Conservation (phyloP, 1,140 invertebrate genomes). For the Triops longicaudatus region DNA sequence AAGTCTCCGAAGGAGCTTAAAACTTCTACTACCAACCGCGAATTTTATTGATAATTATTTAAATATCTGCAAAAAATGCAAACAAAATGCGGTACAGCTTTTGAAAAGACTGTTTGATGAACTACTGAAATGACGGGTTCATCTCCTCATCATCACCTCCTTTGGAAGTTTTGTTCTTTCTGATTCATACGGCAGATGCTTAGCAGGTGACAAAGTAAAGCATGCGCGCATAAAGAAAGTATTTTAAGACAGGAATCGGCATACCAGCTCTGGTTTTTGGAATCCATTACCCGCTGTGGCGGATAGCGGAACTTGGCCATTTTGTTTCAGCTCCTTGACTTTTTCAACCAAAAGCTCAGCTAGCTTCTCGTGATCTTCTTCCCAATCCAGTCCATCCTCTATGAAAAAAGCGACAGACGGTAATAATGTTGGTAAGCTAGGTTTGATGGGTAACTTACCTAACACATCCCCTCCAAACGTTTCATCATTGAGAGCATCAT, state of each 20-base stretch:
- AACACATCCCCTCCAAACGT: slow-evolving; percentile 67
- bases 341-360: slow-evolving; percentile 42
- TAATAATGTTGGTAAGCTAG: slow-evolving; percentile 1
- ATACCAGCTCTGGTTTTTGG: slow-evolving; percentile 19
- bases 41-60: no score
- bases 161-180: no score
- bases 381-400: slow-evolving; percentile 54
- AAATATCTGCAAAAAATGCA: no score
- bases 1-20: no score
- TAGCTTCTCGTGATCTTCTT: slow-evolving; percentile 58
- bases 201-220: no score
- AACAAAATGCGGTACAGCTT: no score
- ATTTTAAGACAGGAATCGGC: not conserved
- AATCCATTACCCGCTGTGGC: slow-evolving; percentile 14
- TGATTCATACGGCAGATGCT: no score
- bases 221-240: not conserved
- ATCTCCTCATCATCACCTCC: no score
- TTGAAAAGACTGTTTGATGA: no score
- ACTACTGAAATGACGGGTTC: no score
- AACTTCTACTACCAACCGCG: no score
- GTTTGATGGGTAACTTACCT: slow-evolving; percentile 29
- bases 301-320: not conserved
- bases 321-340: not conserved
- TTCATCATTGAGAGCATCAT: slow-evolving; percentile 82
- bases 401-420: not conserved